Evolutionary conservation across 30 jellyfish, hydroid and myxozoan genomes (phyloP), one percentile per base, ranked within the genome.

Genomic region (Aurelia coerulea): DNA sequence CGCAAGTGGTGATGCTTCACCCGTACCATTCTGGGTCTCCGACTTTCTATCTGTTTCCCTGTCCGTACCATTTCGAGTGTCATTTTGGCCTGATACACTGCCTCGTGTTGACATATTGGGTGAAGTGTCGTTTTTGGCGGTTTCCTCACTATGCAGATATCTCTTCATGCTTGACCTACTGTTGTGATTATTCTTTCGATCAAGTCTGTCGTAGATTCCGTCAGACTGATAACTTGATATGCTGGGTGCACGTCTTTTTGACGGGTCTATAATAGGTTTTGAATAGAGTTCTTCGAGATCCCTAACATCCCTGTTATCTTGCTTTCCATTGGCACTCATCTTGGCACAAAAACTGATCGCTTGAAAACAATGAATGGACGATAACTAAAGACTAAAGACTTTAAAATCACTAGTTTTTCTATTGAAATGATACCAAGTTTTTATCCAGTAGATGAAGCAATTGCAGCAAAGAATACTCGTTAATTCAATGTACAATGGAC

Each of bases 171-270:
- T 46, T 14, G 56, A 8, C 8, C 56, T 60, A 35, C 70, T 23
- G 35, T 60, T 60, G 5, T 5, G 42, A 53, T 81, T 65, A 65
- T 42, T 65, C 63, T 79, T 74, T 31, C 93, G 85, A 63, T 84
- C 93, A 12, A 84, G 78, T 52, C 85, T 84, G 80, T 84, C 93
- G 83, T 84, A 84, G 2, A 84, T 16, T 2, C 73, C 74, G 12
- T 84, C 93, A 0, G 88, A 74, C 67, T 64, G 75, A 59, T 62
- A 60, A 60, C 70, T 60, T 12, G 70, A 17, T 15, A 60, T 23
- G 35, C 70, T 60, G 70, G 70, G 70, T 60, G 37, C 70, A n/a
- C 70, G 70, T 60, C 35, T n/a, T 23, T 23, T 60, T 60, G 31
- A 23, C 10, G 31, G 70, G 35, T 23, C 35, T 4, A 17, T 60